Percentiles rank a stretch among this genome's conserved stretches.
These are phyloP conservation scores for Aspidiotus destructor DNA, from an alignment of 2,888 invertebrate genomes.

Conservation along the genomic window DNA sequence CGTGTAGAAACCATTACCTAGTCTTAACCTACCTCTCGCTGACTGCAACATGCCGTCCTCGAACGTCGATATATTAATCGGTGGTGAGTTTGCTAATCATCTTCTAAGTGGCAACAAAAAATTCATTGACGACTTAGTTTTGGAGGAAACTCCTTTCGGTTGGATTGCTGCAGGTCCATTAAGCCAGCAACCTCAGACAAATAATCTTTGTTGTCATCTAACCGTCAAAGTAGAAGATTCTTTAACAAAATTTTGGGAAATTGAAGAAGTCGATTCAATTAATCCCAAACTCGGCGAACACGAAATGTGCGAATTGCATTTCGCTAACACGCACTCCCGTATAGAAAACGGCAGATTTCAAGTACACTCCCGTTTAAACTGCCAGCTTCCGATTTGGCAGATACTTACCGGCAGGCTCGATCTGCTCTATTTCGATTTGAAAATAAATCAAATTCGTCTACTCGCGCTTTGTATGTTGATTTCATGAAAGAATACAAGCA, in stretches of 20 bases:
- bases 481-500: constrained; percentile 24
- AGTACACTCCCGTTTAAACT: constrained; percentile 11
- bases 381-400: not conserved
- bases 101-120: not conserved
- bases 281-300: not conserved
- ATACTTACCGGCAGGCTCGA: constrained; percentile 6
- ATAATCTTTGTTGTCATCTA: not conserved
- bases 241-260: constrained; percentile 23
- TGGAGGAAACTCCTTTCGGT: constrained; percentile 24
- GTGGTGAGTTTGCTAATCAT: constrained; percentile 5
- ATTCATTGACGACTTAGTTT: constrained; percentile 9
- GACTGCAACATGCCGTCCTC: not conserved
- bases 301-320: constrained; percentile 6
- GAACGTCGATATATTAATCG: constrained; percentile 7
- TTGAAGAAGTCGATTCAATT: constrained; percentile 17
- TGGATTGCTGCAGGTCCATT: constrained; percentile 20
- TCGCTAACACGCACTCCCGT: constrained; percentile 1
- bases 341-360: constrained; percentile 17
- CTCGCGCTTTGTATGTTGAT: constrained; percentile 8
- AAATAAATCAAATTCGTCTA: not conserved
- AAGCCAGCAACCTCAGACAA: too few species aligned
- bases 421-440: not conserved
- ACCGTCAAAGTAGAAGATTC: constrained; percentile 11
- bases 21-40: not conserved
- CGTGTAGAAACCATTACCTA: not conserved